Evolutionary conservation across 2,113 vertebrate species (phyloP).

Genomic region (Eclectus roratus): DNA sequence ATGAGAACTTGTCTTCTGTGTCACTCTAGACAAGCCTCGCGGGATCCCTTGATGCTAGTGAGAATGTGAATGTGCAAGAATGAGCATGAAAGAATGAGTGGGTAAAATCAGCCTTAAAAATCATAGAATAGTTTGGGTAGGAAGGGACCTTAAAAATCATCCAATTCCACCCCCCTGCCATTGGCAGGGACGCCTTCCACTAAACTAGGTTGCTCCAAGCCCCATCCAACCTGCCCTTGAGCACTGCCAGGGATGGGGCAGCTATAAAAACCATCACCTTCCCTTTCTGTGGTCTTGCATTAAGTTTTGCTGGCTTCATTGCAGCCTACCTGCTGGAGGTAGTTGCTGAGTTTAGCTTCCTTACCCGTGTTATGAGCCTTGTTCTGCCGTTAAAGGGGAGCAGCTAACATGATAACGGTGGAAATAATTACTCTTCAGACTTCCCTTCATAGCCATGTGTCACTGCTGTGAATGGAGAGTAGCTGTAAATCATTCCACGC

Average conservation of each 20-base stretch:
- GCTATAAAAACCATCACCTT: background rate
- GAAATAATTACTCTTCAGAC: background rate
- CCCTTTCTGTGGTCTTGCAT: rapidly evolving
- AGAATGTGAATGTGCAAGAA: background rate
- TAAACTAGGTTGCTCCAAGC: background rate
- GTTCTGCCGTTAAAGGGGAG: background rate
- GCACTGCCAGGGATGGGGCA: background rate
- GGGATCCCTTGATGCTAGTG: background rate
- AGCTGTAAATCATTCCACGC: background rate
- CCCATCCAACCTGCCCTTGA: background rate
- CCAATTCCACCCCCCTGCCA: background rate
- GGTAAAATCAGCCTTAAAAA: background rate
- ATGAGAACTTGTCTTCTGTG: background rate
- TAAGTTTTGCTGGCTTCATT: background rate
- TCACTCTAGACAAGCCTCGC: background rate
- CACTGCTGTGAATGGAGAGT: background rate
- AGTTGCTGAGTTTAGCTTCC: background rate
- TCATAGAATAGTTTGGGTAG: background rate
- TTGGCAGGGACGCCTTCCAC: background rate
- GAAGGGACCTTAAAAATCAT: background rate
- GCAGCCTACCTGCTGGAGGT: background rate
- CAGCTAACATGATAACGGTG: background rate
- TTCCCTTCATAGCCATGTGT: background rate
- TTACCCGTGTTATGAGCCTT: background rate
- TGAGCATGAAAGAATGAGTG: background rate